Base-by-base conservation (phyloP, 2,888 invertebrate genomes). In the Hesperia comma region DNA sequence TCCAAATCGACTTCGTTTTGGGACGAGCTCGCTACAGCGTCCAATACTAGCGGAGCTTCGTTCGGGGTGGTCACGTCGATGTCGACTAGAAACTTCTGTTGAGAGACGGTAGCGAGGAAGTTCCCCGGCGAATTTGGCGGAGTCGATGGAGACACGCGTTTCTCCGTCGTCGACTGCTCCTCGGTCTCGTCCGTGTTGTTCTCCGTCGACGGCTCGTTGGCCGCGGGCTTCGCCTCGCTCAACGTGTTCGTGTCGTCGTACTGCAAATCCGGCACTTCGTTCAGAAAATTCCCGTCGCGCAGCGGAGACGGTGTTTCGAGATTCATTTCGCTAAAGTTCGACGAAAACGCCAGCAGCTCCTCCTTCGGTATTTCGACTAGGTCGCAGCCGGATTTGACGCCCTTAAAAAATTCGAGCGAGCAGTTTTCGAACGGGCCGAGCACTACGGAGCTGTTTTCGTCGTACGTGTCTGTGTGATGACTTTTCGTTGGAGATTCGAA, bases 391-490 rank as follows among this genome's bases (percentile, higher is more conserved):
- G 93, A 87, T 80, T 94, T 94, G 0, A 89, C 75, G 0, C 90
- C 92, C 74, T 91, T 93, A 75, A 89, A 93, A 41, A 90, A 81
- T 68, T 94, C 94, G 43, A 93, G 78, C 0, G 93, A 87, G 73
- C 92, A 93, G 74, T 94, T 94, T 71, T 94, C 94, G 72, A 94
- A 94, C 0, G 94, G 93, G 1, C 94, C 94, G 46, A 94, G 74
- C 12, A 94, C 93, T 6, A 94, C 94, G n/a, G 92, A 92, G 67
- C 92, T 91, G 76, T 93, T 89, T 76, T 91, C 91, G 56, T 92
- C 89, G 70, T 87, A 91, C 0, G 92, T 92, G 58, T 92, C 92
- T 6, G 85, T 93, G 61, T 83, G 92, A 68, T 86, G 89, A 67
- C 89, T 90, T 79, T 89, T 90, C 1, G 91, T 87, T 0, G 91